A percentile compares a stretch with the other conserved stretches of the same genome.
These are phyloP conservation scores for Origma solitaria DNA, from an alignment of 2,113 vertebrate species.

Conservation along the genomic window DNA sequence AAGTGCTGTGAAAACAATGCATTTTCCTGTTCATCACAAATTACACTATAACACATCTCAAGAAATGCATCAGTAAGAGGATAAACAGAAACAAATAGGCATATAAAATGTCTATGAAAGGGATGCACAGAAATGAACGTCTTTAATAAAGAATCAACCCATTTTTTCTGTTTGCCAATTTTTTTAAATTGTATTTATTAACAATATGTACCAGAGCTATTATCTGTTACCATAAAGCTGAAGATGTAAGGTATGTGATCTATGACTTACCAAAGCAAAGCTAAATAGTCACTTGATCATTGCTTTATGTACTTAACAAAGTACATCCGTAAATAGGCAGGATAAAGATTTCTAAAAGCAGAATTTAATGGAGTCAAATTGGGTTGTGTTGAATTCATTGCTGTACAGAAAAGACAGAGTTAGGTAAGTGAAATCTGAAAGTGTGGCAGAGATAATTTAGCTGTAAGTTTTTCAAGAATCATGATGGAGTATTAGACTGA, in stretches of 20 bases:
- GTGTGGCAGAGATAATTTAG: background rate
- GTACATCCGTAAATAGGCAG: background rate
- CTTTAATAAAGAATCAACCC: background rate
- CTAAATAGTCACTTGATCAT: background rate
- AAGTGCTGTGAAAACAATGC: background rate
- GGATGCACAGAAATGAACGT: background rate
- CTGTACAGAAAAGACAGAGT: background rate
- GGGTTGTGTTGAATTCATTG: background rate
- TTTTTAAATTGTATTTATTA: background rate
- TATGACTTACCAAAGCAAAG: background rate
- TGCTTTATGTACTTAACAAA: background rate
- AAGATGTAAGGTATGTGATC: background rate
- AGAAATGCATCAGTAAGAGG: background rate
- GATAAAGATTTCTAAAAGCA: background rate
- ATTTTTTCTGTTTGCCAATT: background rate
- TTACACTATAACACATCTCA: background rate
- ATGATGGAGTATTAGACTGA: background rate
- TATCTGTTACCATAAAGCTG: background rate
- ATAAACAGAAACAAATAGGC: background rate
- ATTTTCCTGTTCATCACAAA: background rate
- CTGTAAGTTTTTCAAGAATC: background rate
- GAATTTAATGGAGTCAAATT: background rate
- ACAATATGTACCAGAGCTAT: background rate
- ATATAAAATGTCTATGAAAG: background rate
- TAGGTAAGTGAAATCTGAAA: background rate